Percentiles rank a stretch among this genome's conserved stretches.
These are phyloP conservation scores for Dendrophyllia cribrosa DNA, from an alignment of 64 coral and sea anemone genomes.

Conservation along the genomic window DNA sequence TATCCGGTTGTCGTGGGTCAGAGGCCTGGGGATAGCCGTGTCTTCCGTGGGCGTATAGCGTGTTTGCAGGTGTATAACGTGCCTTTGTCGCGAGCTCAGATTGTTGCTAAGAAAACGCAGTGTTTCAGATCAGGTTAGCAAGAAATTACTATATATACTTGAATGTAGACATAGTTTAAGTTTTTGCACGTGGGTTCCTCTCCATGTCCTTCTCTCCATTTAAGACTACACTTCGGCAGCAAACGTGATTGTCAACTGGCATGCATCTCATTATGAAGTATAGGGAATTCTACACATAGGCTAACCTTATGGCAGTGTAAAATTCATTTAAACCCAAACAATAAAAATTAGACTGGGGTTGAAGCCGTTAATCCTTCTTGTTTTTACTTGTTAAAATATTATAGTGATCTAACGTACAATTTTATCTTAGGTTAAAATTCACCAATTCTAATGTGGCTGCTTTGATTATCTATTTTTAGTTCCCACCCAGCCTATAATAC, in stretches of 20 bases:
- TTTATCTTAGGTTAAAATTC: background rate
- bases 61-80: slow-evolving; percentile 78
- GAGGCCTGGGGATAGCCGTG: slow-evolving; percentile 75
- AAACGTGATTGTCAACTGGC: too few species aligned
- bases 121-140: slow-evolving; percentile 66
- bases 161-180: too few species aligned
- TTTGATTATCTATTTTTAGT: slow-evolving; percentile 1
- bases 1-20: slow-evolving; percentile 80
- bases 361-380: too few species aligned
- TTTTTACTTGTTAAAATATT: too few species aligned
- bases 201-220: background rate
- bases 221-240: too few species aligned
- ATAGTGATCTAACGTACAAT: background rate
- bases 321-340: too few species aligned
- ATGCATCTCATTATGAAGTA: too few species aligned
- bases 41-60: slow-evolving; percentile 76
- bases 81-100: slow-evolving; percentile 65
- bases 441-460: background rate
- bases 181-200: too few species aligned
- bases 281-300: too few species aligned
- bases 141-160: slow-evolving; percentile 6
- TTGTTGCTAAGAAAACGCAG: slow-evolving; percentile 34
- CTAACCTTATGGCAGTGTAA: too few species aligned
- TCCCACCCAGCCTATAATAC: background rate
- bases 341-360: too few species aligned